These are phyloP conservation scores for Pteropus alecto DNA, from an alignment of 2,113 vertebrate species.

Conservation along the genomic window DNA sequence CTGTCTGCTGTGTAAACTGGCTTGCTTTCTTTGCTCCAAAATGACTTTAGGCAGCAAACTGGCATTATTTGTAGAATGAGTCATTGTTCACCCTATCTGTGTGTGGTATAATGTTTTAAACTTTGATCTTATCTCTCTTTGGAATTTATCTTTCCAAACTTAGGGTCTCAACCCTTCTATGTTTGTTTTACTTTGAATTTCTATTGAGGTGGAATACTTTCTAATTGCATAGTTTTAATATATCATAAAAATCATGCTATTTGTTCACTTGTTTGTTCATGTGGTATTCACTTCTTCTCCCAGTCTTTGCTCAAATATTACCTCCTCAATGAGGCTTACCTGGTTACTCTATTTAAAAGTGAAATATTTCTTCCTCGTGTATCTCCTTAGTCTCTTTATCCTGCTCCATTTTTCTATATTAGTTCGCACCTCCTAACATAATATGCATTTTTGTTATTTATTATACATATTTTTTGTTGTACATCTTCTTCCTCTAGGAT, in stretches of 20 bases:
- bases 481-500: neutral
- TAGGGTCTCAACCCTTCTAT: neutral
- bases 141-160: neutral
- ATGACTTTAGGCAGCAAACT: neutral
- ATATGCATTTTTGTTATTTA: neutral
- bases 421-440: neutral
- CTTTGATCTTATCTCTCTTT: neutral
- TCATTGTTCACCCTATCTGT: neutral
- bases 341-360: neutral
- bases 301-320: neutral
- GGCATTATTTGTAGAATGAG: neutral
- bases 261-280: neutral
- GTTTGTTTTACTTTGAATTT: no score
- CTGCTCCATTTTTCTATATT: neutral
- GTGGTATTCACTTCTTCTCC: neutral
- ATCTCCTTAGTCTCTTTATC: neutral
- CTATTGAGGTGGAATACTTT: neutral
- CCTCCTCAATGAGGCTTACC: neutral
- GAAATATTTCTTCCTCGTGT: neutral
- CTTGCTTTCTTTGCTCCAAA: neutral
- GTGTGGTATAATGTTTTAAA: neutral
- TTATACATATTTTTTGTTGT: neutral
- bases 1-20: neutral
- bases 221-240: neutral
- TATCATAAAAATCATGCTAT: neutral